Conservation (phyloP, 1,140 invertebrate species). For the Drosophila seguyi region DNA sequence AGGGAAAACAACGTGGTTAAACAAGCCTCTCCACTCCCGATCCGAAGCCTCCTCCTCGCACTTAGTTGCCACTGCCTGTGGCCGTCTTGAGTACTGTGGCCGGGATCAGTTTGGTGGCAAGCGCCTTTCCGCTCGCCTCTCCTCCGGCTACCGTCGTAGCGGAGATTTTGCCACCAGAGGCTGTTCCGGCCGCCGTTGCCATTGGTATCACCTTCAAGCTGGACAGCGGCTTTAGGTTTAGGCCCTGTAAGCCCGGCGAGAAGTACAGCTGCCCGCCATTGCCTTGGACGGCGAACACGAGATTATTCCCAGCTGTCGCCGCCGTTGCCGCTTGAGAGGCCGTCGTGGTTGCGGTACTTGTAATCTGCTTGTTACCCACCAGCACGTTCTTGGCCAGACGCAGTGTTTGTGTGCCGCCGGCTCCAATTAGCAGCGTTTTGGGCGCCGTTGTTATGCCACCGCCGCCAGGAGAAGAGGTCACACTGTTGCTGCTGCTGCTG, state of each 20-base stretch:
- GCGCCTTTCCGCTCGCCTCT: conserved; percentile 30
- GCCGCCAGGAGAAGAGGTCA: conserved; percentile 35
- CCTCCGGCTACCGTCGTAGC: conserved; percentile 32
- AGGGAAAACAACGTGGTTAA: conserved; percentile 6
- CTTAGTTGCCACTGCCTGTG: conserved; percentile 60
- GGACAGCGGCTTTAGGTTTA: conserved; percentile 90
- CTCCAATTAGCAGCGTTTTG: conserved; percentile 72
- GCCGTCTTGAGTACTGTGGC: conserved; percentile 64
- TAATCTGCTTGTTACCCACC: conserved; percentile 45
- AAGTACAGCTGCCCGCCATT: conserved; percentile 87
- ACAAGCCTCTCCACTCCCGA: conserved; percentile 51
- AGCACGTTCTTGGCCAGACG: conserved; percentile 73
- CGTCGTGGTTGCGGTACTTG: conserved; percentile 18
- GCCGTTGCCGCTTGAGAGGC: conserved; percentile 21
- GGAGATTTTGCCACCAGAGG: conserved; percentile 46
- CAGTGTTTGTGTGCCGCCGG: conserved; percentile 64
- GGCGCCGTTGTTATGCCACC: conserved; percentile 49
- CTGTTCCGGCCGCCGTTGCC: conserved; percentile 25
- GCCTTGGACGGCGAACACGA: conserved; percentile 88
- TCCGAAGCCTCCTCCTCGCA: conserved; percentile 11
- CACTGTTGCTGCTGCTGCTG: conserved; percentile 36
- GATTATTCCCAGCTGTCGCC: conserved; percentile 80
- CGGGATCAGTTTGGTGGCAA: conserved; percentile 61
- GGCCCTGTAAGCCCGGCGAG: conserved; percentile 86
- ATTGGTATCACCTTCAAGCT: conserved; percentile 88